phyloP scores from a whole-genome alignment of 2,113 vertebrate genomes.

The Gallinago media region DNA sequence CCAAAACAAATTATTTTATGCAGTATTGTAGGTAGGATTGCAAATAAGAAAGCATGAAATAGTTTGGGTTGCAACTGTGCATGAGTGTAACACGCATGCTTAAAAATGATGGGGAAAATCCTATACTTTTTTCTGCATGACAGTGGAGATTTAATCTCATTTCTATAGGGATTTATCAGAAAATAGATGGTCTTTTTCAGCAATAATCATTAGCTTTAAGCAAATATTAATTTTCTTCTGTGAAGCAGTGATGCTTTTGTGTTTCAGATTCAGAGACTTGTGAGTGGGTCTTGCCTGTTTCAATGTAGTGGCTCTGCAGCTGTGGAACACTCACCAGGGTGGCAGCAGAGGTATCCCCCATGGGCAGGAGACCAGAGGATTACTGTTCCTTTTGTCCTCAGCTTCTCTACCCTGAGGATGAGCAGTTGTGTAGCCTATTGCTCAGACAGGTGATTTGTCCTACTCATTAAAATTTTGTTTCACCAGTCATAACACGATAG shows the following conservation, averaged over 20 bases:
- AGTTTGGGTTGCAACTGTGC: neutral
- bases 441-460: neutral
- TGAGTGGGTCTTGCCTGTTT: neutral
- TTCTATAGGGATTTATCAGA: neutral
- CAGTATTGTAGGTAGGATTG: neutral
- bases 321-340: neutral
- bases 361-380: neutral
- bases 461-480: neutral
- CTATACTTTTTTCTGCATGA: neutral
- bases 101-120: neutral
- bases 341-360: neutral
- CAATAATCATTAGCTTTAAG: neutral
- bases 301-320: neutral
- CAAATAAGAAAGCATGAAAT: neutral
- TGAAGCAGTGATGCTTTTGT: neutral
- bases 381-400: neutral
- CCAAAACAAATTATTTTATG: neutral
- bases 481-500: rapidly evolving
- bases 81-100: rapidly evolving
- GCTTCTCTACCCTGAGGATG: neutral
- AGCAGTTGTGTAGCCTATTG: neutral
- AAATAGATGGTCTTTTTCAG: neutral
- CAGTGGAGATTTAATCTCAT: neutral
- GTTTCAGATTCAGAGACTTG: neutral
- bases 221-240: neutral